Base-by-base conservation (phyloP, 2,113 vertebrate genomes). In the Nothobranchius furzeri region DNA sequence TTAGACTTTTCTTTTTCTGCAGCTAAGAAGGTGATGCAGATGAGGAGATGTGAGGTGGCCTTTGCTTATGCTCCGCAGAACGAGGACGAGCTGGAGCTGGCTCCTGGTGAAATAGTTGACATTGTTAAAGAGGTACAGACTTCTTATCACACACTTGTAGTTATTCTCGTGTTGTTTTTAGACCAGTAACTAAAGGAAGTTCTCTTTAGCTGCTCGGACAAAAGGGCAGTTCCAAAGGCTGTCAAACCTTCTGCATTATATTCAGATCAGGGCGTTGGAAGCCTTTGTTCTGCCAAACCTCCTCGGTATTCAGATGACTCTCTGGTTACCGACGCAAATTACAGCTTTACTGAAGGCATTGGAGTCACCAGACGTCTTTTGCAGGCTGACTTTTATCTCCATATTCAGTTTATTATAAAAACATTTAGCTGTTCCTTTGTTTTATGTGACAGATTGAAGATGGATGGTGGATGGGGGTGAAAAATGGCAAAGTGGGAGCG, bases 401-500 rank as follows among this genome's bases (percentile, higher is more conserved):
- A 9, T 7, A 40, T 40, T 40, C 37, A 40, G 37, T 40, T 30
- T 30, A 42, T 42, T 45, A 1, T 45, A 45, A 45, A 45, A 45
- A 42, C 36, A 40, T 40, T 40, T 17, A 9, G n/a, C 13, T 51
- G 30, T 9, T 36, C 35, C 37, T 9, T 25, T 17, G 7, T 17
- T n/a, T 10, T 40, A 13, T 12, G 4, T 10, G 13, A 49, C 72
- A 97, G 96, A 96, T 96, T 87, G 95, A 97, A 90, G 95, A 95
- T 65, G 95, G 96, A 30, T 97, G 95, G 96, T 96, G 94, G 94
- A 91, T 96, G 91, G 95, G 96, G 3, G 67, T 92, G 64, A 96
- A 93, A 88, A 92, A 90, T 45, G 91, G 92, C 57, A 90, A 91
- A 76, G 67, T 94, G 30, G 95, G 95, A 69, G 95, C 93, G n/a